Base-by-base conservation (phyloP, 2,888 invertebrate genomes). In the Stenchaetothrips biformis region DNA sequence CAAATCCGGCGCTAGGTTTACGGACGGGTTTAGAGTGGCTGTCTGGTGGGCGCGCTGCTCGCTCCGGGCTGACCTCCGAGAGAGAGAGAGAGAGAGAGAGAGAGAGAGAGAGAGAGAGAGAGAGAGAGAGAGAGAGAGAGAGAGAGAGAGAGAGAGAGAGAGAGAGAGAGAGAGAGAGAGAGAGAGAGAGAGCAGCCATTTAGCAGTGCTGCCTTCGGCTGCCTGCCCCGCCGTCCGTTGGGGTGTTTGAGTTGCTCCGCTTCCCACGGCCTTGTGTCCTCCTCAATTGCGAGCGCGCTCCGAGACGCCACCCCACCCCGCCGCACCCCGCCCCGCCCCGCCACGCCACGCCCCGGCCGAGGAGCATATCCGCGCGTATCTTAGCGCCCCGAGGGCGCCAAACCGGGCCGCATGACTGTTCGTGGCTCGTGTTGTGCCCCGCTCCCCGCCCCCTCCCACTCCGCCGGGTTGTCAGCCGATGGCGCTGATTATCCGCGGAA, bases 251-350 rank as follows among this genome's bases (percentile, higher is more conserved):
- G 21, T 2, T 74, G 67, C 67, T 74, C 67, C 67, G 67, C 67
- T 74, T 74, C 67, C 67, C 67, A 74, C 67, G 67, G 67, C 67
- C 67, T 74, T 74, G 67, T 74, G 67, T 74, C 67, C 67, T 74
- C 67, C 67, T 74, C 67, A 74, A 74, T 74, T 74, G 67, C 25
- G 25, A 11, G 67, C 67, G 67, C 67, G 21, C 67, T 21, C 67
- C 59, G 59, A 59, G 59, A 59, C 67, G n/a, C 67, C 67, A 21
- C 67, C 67, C 21, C 67, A 9, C 67, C 67, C 67, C 67, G 67
- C 67, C 67, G 1, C 62, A n/a, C 62, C 62, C 62, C 62, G 62
- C 62, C 62, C 7, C 62, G 21, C 62, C 62, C 62, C 53, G 53
- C 53, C 62, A 6, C 62, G 62, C 67, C 67, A 25, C 25, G 16